Evolutionary conservation across 2,113 vertebrate species (phyloP).

Genomic region (Geococcyx californianus): DNA sequence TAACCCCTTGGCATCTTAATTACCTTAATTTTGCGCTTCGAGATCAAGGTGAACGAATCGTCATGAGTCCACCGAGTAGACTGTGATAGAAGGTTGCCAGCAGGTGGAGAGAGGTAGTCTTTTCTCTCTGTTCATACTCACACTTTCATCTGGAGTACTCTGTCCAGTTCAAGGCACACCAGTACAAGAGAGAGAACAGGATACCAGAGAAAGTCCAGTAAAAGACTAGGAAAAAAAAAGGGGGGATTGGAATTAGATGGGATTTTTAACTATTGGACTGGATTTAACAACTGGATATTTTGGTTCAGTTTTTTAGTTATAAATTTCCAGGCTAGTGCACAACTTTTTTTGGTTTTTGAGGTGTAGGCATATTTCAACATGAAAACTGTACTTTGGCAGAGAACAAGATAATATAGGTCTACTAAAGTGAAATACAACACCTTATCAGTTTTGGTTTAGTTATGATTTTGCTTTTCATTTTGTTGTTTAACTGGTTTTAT

Average conservation of each 20-base stretch:
- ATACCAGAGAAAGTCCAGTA: neutral
- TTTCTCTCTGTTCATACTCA: too few relatives aligned
- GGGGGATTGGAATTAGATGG: neutral
- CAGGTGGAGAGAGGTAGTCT: too few relatives aligned
- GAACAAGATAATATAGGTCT: neutral
- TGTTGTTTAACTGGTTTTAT: neutral
- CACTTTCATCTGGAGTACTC: too few relatives aligned
- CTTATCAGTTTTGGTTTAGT: neutral
- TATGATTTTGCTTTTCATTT: neutral
- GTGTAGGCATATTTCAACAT: neutral
- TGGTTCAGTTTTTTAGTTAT: neutral
- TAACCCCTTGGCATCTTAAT: too few relatives aligned
- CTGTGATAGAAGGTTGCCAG: too few relatives aligned
- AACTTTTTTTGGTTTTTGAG: neutral
- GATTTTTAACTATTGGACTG: neutral
- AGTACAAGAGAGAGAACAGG: neutral
- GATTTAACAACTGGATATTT: neutral
- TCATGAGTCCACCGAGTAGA: too few relatives aligned
- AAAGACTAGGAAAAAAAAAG: neutral
- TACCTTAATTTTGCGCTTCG: too few relatives aligned
- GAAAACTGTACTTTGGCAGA: neutral
- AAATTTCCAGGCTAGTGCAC: neutral
- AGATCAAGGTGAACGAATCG: too few relatives aligned
- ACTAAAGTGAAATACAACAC: neutral
- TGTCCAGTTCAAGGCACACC: too few relatives aligned